These are phyloP conservation scores for Machimus atricapillus DNA, from an alignment of 2,888 invertebrate genomes.

Conservation along the genomic window DNA sequence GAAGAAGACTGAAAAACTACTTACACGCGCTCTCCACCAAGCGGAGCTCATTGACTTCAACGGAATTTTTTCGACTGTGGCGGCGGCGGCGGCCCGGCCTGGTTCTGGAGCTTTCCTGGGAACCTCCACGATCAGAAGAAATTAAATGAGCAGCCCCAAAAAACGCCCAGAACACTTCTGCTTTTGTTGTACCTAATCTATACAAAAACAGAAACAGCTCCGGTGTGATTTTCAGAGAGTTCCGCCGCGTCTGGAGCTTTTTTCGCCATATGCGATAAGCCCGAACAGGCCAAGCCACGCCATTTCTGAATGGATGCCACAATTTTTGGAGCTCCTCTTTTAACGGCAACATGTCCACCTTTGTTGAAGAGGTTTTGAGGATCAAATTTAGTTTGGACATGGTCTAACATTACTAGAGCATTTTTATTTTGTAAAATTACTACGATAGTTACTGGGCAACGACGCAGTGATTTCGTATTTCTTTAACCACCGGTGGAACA, in stretches of 20 bases:
- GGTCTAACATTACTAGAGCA: too few species aligned
- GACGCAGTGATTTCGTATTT: too few species aligned
- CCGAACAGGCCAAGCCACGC: background rate
- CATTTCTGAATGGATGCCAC: background rate
- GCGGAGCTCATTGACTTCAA: constrained; percentile 27
- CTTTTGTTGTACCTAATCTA: constrained; percentile 4
- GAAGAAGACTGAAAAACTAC: background rate
- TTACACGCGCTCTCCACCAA: constrained; percentile 3
- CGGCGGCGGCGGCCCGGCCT: background rate
- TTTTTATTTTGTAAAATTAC: too few species aligned
- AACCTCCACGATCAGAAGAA: background rate
- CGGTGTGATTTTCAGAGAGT: background rate
- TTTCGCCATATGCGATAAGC: background rate
- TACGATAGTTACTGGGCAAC: too few species aligned
- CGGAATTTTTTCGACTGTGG: constrained; percentile 21
- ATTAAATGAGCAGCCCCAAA: background rate
- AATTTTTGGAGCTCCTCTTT: background rate
- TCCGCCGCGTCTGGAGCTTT: background rate
- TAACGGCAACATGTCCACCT: background rate
- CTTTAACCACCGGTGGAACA: too few species aligned
- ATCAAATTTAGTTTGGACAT: background rate
- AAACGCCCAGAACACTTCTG: background rate
- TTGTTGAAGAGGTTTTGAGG: background rate
- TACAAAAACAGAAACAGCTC: background rate
- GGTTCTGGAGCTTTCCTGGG: background rate